Percentiles rank a stretch among this genome's conserved stretches.
phyloP scores from a whole-genome alignment of 2,888 invertebrate species.

The Himalopsyche anomala region DNA sequence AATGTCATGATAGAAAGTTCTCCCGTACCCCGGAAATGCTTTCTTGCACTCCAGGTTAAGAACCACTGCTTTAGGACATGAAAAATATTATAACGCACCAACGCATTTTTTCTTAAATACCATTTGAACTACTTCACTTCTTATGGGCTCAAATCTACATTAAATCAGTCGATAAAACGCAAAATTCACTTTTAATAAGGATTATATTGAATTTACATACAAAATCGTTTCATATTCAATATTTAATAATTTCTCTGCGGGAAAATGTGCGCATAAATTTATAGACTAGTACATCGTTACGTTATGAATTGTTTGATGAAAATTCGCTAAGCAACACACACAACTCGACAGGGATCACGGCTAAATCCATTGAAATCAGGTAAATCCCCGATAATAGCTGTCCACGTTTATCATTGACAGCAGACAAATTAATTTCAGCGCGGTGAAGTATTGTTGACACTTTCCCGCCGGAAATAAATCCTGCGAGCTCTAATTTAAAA shows the following conservation, averaged over 20 bases:
- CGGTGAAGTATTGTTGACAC: conserved; percentile 27
- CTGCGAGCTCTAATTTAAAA: background rate
- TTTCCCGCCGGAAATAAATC: conserved; percentile 15
- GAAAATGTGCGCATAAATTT: background rate
- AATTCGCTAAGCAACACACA: background rate
- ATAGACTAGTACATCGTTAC: background rate
- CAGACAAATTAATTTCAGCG: conserved; percentile 50
- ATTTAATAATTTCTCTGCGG: background rate
- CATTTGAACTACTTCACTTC: too few relatives aligned
- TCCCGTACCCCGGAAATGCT: too few relatives aligned
- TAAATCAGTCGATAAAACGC: background rate
- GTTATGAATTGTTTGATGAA: background rate
- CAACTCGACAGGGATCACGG: conserved; percentile 18
- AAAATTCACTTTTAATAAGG: background rate
- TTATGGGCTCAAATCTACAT: background rate
- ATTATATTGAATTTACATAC: background rate
- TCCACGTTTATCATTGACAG: conserved; percentile 50
- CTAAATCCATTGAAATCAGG: conserved; percentile 39
- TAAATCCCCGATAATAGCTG: conserved; percentile 50
- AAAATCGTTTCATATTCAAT: background rate
- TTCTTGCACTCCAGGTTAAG: too few relatives aligned
- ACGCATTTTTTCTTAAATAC: too few relatives aligned
- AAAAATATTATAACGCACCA: too few relatives aligned
- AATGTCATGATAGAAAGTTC: too few relatives aligned
- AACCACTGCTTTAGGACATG: too few relatives aligned